Evolutionary conservation across 2,888 invertebrate species (phyloP), one percentile per base, ranked within the genome.

Genomic region (Phaedon cochleariae): DNA sequence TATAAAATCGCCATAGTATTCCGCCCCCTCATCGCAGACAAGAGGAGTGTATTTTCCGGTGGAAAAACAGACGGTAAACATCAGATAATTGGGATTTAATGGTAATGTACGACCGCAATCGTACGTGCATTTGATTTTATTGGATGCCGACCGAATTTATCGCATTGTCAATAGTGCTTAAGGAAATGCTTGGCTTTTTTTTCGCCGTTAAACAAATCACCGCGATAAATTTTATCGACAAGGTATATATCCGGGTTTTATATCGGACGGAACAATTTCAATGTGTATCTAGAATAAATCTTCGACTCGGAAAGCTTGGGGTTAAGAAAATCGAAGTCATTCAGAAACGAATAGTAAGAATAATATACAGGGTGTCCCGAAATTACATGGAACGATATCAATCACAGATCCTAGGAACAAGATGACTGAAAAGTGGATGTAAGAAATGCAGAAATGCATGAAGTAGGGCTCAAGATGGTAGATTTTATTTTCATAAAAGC

Each of bases 141-240:
- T 57, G 57, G 57, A 45, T 45, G 26, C 45, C 45, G 26, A 18
- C 22, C 21, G 29, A 26, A 57, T 57, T 57, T 57, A 57, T 57
- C 45, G 57, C 26, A 45, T 57, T 57, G 57, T 57, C 57, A 57
- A 57, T 57, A 57, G 45, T 57, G 57, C 57, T 57, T 26, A 45
- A 57, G 45, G 21, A 57, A 45, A 57, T 57, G 18, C 57, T 45
- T 15, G 15, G 26, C 45, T 17, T 21, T 45, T 41, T 41, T 59
- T 59, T 26, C 62, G 22, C 57, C 37, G 57, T 37, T 62, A 62
- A 62, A 62, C 58, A 62, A 57, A 62, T 62, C 55, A 45, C 51
- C 6, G 34, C 62, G 22, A 62, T 62, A 37, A 62, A 62, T 62
- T 58, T 29, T 51, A 58, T 58, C 21, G 57, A 52, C 57, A 26